phyloP scores from a whole-genome alignment of 2,113 vertebrate genomes.

The Scolopax mira region DNA sequence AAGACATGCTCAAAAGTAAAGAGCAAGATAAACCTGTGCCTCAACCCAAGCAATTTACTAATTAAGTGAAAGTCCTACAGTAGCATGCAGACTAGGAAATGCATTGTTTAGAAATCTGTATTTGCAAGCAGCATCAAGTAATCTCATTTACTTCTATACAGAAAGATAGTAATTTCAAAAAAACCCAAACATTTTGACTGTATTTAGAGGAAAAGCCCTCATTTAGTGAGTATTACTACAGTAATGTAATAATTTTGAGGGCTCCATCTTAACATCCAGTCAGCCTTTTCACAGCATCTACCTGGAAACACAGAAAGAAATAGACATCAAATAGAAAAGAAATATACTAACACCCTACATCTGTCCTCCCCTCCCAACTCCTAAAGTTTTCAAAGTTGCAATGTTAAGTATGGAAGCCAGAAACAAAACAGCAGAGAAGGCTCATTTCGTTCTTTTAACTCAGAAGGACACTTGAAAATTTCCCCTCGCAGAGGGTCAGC shows the following conservation, averaged over 20 bases:
- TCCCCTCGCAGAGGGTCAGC: not conserved
- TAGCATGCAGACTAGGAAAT: not conserved
- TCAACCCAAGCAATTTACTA: not conserved
- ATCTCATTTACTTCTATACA: not conserved
- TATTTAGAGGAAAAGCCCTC: not conserved
- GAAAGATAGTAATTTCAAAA: not conserved
- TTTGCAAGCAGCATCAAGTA: not conserved
- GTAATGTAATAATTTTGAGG: not conserved
- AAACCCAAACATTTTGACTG: not conserved
- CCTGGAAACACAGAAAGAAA: not conserved
- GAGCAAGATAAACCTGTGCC: conserved; percentile 38
- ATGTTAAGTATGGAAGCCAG: not conserved
- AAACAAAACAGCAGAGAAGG: not conserved
- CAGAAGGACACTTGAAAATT: not conserved
- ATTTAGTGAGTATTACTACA: not conserved
- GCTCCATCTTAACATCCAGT: not conserved
- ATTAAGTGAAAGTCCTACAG: not conserved
- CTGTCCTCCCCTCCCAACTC: not conserved
- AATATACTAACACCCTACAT: not conserved
- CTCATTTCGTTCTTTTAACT: not conserved
- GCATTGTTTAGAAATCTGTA: not conserved
- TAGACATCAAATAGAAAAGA: not conserved
- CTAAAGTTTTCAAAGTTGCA: not conserved
- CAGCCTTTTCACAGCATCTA: not conserved
- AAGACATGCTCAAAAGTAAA: not conserved